Percentiles rank a stretch among this genome's conserved stretches.
These are phyloP conservation scores for Augiades crinisus DNA, from an alignment of 2,888 invertebrate species.

Conservation along the genomic window DNA sequence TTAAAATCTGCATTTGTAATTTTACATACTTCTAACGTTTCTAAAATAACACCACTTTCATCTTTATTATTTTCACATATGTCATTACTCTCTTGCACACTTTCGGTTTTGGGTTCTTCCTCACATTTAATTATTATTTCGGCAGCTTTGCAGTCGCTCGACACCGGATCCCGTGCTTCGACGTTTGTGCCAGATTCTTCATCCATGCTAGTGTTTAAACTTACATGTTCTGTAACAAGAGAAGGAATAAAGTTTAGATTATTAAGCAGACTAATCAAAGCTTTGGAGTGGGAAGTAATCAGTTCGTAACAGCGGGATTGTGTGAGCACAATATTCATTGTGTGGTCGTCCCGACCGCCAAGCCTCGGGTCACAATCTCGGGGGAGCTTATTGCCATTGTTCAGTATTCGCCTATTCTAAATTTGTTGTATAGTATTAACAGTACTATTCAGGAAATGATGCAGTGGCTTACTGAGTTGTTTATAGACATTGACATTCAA, in stretches of 20 bases:
- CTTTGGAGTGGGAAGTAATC: slow-evolving; percentile 44
- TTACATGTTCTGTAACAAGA: slow-evolving; percentile 76
- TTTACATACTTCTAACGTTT: slow-evolving; percentile 43
- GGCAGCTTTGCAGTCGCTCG: slow-evolving; percentile 43
- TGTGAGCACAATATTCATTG: slow-evolving; percentile 46
- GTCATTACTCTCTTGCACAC: slow-evolving; percentile 39
- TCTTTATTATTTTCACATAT: slow-evolving; percentile 44
- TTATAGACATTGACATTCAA: slow-evolving; percentile 15
- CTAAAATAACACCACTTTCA: slow-evolving; percentile 51
- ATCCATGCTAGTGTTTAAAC: slow-evolving; percentile 58
- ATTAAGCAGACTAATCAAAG: slow-evolving; percentile 9
- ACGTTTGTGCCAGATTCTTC: slow-evolving; percentile 50
- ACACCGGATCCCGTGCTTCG: slow-evolving; percentile 41
- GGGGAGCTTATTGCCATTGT: slow-evolving; percentile 58
- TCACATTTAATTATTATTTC: slow-evolving; percentile 38
- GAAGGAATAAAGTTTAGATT: slow-evolving; percentile 33
- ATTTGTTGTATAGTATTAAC: slow-evolving; percentile 25
- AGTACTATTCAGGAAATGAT: not conserved
- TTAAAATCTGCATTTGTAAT: slow-evolving; percentile 43
- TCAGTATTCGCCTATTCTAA: slow-evolving; percentile 44
- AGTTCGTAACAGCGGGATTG: slow-evolving; percentile 50
- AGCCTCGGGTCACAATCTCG: slow-evolving; percentile 49
- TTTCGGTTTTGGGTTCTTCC: slow-evolving; percentile 39
- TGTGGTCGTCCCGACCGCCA: slow-evolving; percentile 41
- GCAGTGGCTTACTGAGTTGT: slow-evolving; percentile 1